A percentile compares a stretch with the other conserved stretches of the same genome.
Evolutionary conservation across 2,888 invertebrate species (phyloP).

Genomic region (Lobophora halterata): DNA sequence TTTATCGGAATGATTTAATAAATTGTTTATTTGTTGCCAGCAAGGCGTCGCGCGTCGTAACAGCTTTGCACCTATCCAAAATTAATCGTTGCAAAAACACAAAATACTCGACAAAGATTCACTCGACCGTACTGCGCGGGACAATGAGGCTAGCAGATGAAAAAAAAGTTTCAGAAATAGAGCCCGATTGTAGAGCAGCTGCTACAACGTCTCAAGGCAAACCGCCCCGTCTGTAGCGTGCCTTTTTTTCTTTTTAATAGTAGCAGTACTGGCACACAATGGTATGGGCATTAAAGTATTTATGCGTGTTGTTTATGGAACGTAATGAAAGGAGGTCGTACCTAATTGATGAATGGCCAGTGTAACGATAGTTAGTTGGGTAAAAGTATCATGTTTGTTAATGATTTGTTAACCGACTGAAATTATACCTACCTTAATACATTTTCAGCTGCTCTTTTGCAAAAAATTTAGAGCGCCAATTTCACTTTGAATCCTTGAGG

Average conservation of each 20-base stretch:
- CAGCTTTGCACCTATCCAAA: slow-evolving; percentile 13
- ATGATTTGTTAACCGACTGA: no score
- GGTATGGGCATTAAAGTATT: slow-evolving; percentile 33
- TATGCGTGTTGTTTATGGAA: slow-evolving; percentile 40
- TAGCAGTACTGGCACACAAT: slow-evolving; percentile 20
- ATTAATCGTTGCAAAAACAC: slow-evolving; percentile 15
- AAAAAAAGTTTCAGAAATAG: slow-evolving; percentile 67
- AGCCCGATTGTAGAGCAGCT: slow-evolving; percentile 63
- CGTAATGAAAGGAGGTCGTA: slow-evolving; percentile 33
- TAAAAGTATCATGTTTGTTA: slow-evolving; percentile 1
- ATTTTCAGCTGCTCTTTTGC: no score
- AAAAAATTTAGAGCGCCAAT: no score
- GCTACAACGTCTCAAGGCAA: slow-evolving; percentile 68
- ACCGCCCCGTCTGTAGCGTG: slow-evolving; percentile 55
- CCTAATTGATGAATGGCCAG: slow-evolving; percentile 30
- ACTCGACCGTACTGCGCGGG: slow-evolving; percentile 18
- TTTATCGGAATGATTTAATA: no score
- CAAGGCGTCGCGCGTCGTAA: not conserved
- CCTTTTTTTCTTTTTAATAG: slow-evolving; percentile 45
- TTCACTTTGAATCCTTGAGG: no score
- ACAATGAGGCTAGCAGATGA: slow-evolving; percentile 63
- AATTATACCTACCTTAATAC: no score
- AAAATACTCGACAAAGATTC: slow-evolving; percentile 22
- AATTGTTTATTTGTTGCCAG: no score
- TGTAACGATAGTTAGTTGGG: slow-evolving; percentile 18